phyloP scores from a whole-genome alignment of 2,888 invertebrate species.

The Liopterus haemorrhoidalis region DNA sequence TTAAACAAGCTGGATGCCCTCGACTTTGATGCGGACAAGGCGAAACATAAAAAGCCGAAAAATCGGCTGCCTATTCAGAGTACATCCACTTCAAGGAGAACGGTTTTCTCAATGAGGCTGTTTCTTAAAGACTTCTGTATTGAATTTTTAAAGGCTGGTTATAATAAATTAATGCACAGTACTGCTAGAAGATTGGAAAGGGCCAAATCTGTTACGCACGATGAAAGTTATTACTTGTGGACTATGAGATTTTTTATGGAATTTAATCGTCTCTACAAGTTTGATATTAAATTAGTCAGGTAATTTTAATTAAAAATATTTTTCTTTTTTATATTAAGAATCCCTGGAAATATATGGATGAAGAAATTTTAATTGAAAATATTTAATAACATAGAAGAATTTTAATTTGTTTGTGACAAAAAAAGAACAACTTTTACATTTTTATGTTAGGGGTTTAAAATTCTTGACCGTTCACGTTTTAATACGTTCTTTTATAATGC shows the following conservation, averaged over 20 bases:
- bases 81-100: conserved; percentile 61
- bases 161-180: conserved; percentile 86
- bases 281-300: conserved; percentile 85
- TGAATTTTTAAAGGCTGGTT: conserved; percentile 85
- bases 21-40: conserved; percentile 71
- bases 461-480: too few species aligned
- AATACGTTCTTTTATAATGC: too few species aligned
- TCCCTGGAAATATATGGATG: background rate
- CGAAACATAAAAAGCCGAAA: conserved; percentile 64
- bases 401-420: too few species aligned
- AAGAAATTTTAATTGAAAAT: background rate
- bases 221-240: conserved; percentile 93
- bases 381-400: conserved; percentile 4
- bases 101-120: conserved; percentile 82
- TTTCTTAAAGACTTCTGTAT: conserved; percentile 92
- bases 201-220: conserved; percentile 68
- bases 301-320: conserved; percentile 44
- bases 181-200: conserved; percentile 71
- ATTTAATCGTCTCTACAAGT: conserved; percentile 84
- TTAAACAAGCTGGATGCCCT: conserved; percentile 69
- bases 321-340: too few species aligned
- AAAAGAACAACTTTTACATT: too few species aligned
- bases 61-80: conserved; percentile 69
- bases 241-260: conserved; percentile 94
- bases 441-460: too few species aligned